A percentile compares a stretch with the other conserved stretches of the same genome.
Evolutionary conservation across 2,888 invertebrate genomes (phyloP).

Genomic region (Drosophila meridiana): DNA sequence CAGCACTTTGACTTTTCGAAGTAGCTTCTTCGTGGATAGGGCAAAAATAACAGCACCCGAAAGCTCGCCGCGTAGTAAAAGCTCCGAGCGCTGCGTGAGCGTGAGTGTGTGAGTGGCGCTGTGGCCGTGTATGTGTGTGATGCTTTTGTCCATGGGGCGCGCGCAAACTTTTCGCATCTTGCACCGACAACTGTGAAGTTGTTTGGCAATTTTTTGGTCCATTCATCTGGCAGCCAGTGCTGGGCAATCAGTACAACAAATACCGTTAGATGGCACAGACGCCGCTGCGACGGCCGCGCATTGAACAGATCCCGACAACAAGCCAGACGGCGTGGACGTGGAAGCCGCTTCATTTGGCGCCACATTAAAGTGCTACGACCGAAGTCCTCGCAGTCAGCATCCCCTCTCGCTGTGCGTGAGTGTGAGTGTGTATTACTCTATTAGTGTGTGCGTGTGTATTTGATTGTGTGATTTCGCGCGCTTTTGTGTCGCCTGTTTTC

Average conservation of each 20-base stretch:
- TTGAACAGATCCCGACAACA: constrained; percentile 21
- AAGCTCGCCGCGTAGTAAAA: constrained; percentile 71
- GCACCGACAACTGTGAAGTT: constrained; percentile 66
- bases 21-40: constrained; percentile 28
- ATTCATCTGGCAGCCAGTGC: constrained; percentile 64
- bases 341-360: constrained; percentile 68
- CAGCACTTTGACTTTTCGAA: constrained; percentile 44
- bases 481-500: constrained; percentile 69
- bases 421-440: constrained; percentile 4
- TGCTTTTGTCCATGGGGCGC: constrained; percentile 54
- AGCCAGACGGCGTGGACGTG: constrained; percentile 35
- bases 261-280: constrained; percentile 70
- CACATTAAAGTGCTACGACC: constrained; percentile 67
- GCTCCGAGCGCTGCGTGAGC: constrained; percentile 41
- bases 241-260: constrained; percentile 67
- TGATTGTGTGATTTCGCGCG: constrained; percentile 68
- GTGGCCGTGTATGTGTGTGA: constrained; percentile 22
- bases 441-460: constrained; percentile 21
- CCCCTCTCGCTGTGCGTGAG: neutral
- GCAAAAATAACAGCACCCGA: constrained; percentile 15
- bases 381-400: constrained; percentile 34
- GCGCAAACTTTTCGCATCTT: constrained; percentile 67
- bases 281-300: constrained; percentile 45
- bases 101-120: constrained; percentile 7
- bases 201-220: constrained; percentile 73